phyloP scores from a whole-genome alignment of 2,797 vertebrate species.

The Discoglossus pictus region DNA sequence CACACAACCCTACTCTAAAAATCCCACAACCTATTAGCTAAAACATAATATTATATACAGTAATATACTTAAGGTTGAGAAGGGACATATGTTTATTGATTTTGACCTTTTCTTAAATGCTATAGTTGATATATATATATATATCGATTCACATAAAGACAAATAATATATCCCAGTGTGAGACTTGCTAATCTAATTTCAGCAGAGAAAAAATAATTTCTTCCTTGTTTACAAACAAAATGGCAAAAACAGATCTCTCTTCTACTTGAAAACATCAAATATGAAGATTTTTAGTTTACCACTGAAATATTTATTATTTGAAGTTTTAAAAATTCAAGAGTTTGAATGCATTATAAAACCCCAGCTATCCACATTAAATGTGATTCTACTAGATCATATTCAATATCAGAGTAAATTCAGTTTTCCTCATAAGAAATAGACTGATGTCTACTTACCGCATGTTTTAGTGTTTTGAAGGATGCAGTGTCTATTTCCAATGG shows the following conservation, averaged over 20 bases:
- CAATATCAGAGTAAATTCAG: too few species aligned
- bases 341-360: too few species aligned
- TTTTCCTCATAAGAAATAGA: too few species aligned
- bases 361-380: too few species aligned
- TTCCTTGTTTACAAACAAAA: constrained; percentile 5
- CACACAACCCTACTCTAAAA: too few species aligned
- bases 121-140: constrained; percentile 9
- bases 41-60: constrained; percentile 17
- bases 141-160: constrained; percentile 15
- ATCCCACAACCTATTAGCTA: not conserved
- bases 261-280: not conserved
- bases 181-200: constrained; percentile 26
- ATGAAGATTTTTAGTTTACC: too few species aligned
- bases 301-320: too few species aligned
- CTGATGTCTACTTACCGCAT: too few species aligned
- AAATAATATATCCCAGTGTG: constrained; percentile 3
- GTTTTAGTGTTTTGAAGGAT: too few species aligned
- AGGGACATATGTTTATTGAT: constrained; percentile 45
- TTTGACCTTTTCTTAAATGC: constrained; percentile 34
- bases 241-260: not conserved
- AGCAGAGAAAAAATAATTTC: constrained; percentile 2
- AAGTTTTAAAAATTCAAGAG: too few species aligned
- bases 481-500: too few species aligned
- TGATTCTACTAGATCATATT: too few species aligned
- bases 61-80: constrained; percentile 27